Conservation (phyloP, 2,888 invertebrate genomes). For the Rhimphoctona megacephalus region DNA sequence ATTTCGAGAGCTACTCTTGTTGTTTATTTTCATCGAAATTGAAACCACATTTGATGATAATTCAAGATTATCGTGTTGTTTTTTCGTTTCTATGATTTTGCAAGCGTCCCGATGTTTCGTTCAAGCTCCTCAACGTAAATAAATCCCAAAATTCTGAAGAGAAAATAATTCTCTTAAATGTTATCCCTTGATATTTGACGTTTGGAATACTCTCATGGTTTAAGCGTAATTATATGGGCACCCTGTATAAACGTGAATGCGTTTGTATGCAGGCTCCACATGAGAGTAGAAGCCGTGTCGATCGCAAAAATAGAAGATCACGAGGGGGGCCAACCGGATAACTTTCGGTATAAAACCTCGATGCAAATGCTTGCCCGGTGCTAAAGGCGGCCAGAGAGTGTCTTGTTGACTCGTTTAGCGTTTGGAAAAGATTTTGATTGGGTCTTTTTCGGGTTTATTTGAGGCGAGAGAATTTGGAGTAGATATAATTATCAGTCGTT, state of each 20-base stretch:
- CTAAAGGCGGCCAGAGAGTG: constrained; percentile 29
- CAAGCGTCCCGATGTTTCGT: too few relatives aligned
- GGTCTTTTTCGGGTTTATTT: not conserved
- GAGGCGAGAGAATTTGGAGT: not conserved
- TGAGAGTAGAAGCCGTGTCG: constrained; percentile 55
- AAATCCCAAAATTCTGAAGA: not conserved
- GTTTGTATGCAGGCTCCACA: constrained; percentile 10
- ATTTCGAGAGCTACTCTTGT: not conserved
- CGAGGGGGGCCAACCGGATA: constrained; percentile 69
- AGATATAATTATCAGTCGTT: not conserved
- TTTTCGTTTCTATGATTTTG: not conserved
- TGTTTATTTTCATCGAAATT: not conserved
- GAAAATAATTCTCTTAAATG: not conserved
- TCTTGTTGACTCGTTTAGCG: not conserved
- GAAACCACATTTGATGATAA: not conserved
- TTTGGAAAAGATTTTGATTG: not conserved
- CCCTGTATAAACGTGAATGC: constrained; percentile 11
- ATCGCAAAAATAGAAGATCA: constrained; percentile 76
- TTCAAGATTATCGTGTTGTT: not conserved
- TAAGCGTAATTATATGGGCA: not conserved
- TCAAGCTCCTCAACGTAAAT: not conserved
- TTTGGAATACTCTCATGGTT: not conserved
- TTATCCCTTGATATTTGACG: not conserved
- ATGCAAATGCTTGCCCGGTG: constrained; percentile 47
- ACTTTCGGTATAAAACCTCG: constrained; percentile 76